Conservation (phyloP, 2,113 vertebrate genomes). For the Macaca nemestrina region DNA sequence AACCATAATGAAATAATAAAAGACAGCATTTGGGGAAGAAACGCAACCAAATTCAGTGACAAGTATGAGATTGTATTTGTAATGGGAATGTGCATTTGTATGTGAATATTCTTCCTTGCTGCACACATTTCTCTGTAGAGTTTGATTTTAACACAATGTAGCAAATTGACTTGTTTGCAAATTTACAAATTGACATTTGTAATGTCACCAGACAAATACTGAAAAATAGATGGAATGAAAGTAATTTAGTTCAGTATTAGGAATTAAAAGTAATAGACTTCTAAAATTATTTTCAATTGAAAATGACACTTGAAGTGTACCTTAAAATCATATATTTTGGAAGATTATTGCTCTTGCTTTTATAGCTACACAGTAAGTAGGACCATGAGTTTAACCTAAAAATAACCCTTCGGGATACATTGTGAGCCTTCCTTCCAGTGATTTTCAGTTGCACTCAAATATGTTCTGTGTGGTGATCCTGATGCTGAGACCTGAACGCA, state of each 20-base stretch:
- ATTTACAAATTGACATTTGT: too few relatives aligned
- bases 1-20: accelerated
- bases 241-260: accelerated
- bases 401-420: too few relatives aligned
- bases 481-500: accelerated
- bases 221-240: background rate
- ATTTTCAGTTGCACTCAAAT: background rate
- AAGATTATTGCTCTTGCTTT: accelerated
- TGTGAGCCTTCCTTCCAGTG: accelerated
- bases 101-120: background rate
- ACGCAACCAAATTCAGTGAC: too few relatives aligned
- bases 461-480: too few relatives aligned
- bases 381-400: accelerated
- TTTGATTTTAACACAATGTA: background rate
- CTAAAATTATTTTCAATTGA: background rate
- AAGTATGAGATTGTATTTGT: too few relatives aligned
- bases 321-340: accelerated
- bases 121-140: background rate
- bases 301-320: accelerated
- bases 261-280: background rate
- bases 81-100: too few relatives aligned
- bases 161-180: background rate
- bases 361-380: accelerated
- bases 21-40: background rate
- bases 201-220: background rate